phyloP scores from a whole-genome alignment of 1,140 invertebrate species.

The Polypedilum vanderplanki region DNA sequence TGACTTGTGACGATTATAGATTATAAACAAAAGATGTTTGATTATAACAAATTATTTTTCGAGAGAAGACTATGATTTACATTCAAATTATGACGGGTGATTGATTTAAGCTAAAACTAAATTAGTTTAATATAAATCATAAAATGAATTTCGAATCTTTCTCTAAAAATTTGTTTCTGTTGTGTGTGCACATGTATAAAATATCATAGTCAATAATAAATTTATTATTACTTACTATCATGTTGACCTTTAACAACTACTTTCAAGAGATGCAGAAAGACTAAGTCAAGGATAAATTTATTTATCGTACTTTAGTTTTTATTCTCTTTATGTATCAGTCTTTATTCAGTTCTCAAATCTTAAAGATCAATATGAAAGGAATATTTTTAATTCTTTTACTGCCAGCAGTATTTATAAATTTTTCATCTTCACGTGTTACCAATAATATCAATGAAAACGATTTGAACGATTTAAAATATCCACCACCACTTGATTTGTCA shows the following conservation, averaged over 20 bases:
- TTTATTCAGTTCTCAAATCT: neutral
- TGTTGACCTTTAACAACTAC: slow-evolving; percentile 11
- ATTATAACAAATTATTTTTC: neutral
- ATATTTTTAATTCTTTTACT: neutral
- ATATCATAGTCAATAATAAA: too few relatives aligned
- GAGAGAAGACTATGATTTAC: neutral
- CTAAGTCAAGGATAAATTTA: neutral
- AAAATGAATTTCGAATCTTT: too few relatives aligned
- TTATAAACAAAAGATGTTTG: neutral
- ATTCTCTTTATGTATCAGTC: neutral
- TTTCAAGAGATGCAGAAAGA: neutral
- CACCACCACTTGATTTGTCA: neutral
- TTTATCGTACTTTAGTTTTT: neutral
- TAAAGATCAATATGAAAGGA: neutral
- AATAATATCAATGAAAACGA: neutral
- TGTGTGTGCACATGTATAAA: too few relatives aligned
- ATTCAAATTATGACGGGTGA: too few relatives aligned
- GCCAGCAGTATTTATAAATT: neutral
- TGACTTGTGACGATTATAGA: too few relatives aligned
- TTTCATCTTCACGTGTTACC: neutral
- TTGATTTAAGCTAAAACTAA: too few relatives aligned
- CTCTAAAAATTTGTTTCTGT: too few relatives aligned
- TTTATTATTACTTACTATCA: neutral
- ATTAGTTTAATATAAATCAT: too few relatives aligned
- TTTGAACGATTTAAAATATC: neutral